These are phyloP conservation scores for Physeter macrocephalus DNA, from an alignment of 2,113 vertebrate genomes.

Conservation along the genomic window DNA sequence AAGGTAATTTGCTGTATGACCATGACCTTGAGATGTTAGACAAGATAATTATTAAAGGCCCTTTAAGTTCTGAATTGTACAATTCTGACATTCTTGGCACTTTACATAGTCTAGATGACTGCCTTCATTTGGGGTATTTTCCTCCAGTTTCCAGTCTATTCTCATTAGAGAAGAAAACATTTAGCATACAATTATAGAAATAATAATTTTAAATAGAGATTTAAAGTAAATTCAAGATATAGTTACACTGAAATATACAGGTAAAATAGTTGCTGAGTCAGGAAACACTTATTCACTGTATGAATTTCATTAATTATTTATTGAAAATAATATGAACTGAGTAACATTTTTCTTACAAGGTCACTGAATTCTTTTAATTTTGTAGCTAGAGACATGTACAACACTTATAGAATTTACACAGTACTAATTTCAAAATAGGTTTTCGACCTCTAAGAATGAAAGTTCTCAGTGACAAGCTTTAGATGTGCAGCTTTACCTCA, in stretches of 20 bases:
- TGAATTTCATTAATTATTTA: neutral
- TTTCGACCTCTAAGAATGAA: constrained; percentile 24
- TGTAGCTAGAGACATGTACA: constrained; percentile 23
- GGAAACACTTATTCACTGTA: constrained; percentile 25
- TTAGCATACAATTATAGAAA: constrained; percentile 44
- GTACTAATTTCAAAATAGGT: constrained; percentile 22
- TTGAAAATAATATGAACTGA: neutral
- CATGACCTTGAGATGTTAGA: neutral
- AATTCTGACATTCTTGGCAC: constrained; percentile 9
- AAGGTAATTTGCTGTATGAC: neutral
- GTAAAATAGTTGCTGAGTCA: constrained; percentile 21
- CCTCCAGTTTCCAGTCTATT: constrained; percentile 21
- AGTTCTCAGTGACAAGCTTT: constrained; percentile 15
- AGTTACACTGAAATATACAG: constrained; percentile 46
- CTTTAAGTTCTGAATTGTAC: neutral
- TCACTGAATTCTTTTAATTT: constrained; percentile 24
- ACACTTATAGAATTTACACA: constrained; percentile 46
- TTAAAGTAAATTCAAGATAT: constrained; percentile 53
- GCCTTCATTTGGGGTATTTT: neutral
- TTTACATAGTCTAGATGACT: neutral
- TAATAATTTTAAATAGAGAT: constrained; percentile 35
- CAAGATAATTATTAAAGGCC: neutral
- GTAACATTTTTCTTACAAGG: neutral
- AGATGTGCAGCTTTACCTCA: constrained; percentile 13
- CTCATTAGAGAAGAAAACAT: constrained; percentile 11